Evolutionary conservation across 1,140 invertebrate species (phyloP), one percentile per base, ranked within the genome.

Genomic region (Arctopsyche grandis): DNA sequence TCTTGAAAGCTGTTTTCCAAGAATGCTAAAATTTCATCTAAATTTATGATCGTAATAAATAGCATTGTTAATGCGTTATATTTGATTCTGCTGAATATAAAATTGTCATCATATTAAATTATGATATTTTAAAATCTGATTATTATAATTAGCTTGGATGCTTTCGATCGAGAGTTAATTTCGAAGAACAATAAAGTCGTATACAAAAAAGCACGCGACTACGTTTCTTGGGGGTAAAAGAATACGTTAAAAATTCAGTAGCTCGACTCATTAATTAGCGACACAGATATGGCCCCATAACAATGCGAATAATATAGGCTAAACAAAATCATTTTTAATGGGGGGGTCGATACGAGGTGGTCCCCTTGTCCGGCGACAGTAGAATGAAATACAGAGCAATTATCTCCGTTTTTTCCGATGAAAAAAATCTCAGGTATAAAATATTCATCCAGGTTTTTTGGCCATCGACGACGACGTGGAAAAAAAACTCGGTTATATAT

Each of bases 351-450:
- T 52, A 10, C 48, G 16, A 52, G 48, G 63, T 19, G 63, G 24
- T 12, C 63, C 63, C 29, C 9, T 24, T 24, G 63, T 66, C 56
- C 16, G 56, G 56, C 12, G 63, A 22, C 21, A 19, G 5, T 26
- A 14, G 63, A 66, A 66, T 26, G 63, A 66, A 66, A 66, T 66
- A 66, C 63, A 66, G 24, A 66, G 24, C 63, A 60, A 60, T 60
- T 60, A 60, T 60, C 56, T 21, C 14, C 56, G 56, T 60, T 60
- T 60, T 60, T 60, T n/a, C n/a, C 56, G 48, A 19, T 52, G 56
- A 19, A 38, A 38, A 38, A 38, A 38, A 38, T 38, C 29, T 38
- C 29, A 38, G 29, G 29, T 38, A 38, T 38, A 38, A 38, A 38
- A 38, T 38, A 38, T 38, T 38, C 29, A 38, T 38, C 29, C 29